A percentile compares a stretch with the other conserved stretches of the same genome.
These are phyloP conservation scores for Agrochola macilenta DNA, from an alignment of 2,888 invertebrate species.

Conservation along the genomic window DNA sequence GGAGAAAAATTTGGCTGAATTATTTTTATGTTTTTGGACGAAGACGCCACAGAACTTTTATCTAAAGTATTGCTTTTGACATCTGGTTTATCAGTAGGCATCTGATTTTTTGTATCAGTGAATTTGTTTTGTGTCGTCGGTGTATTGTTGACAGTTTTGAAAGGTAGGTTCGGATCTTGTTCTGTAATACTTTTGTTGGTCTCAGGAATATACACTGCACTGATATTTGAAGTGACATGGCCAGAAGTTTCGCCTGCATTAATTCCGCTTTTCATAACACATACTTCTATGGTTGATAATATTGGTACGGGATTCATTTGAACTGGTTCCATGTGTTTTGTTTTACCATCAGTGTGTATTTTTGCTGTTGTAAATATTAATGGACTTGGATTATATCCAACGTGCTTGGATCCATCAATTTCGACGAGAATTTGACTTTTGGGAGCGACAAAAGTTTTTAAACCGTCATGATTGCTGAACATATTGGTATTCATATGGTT, in stretches of 20 bases:
- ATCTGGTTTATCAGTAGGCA: conserved; percentile 31
- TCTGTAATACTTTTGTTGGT: conserved; percentile 47
- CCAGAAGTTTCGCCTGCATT: conserved; percentile 63
- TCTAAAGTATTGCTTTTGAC: conserved; percentile 11
- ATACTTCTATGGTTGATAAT: conserved; percentile 83
- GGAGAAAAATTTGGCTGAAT: conserved; percentile 23
- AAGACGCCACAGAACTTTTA: conserved; percentile 14
- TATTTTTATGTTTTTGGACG: conserved; percentile 28
- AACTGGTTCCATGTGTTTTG: conserved; percentile 82
- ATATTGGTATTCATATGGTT: conserved; percentile 85
- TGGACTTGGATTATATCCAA: conserved; percentile 77
- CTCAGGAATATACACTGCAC: conserved; percentile 52
- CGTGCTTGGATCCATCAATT: conserved; percentile 78
- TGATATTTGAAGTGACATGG: conserved; percentile 61
- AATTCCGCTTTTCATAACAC: conserved; percentile 69
- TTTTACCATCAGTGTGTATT: conserved; percentile 84
- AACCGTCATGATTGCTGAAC: conserved; percentile 72
- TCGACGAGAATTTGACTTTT: conserved; percentile 83
- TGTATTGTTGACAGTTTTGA: conserved; percentile 22
- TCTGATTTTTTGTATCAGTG: conserved; percentile 22
- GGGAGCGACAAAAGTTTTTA: conserved; percentile 67
- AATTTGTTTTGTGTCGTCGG: conserved; percentile 27
- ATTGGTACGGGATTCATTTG: conserved; percentile 85
- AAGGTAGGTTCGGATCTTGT: conserved; percentile 38
- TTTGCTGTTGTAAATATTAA: conserved; percentile 88